Base-by-base conservation (phyloP, 2,797 vertebrate species). In the Parotocinclus haroldoi region DNA sequence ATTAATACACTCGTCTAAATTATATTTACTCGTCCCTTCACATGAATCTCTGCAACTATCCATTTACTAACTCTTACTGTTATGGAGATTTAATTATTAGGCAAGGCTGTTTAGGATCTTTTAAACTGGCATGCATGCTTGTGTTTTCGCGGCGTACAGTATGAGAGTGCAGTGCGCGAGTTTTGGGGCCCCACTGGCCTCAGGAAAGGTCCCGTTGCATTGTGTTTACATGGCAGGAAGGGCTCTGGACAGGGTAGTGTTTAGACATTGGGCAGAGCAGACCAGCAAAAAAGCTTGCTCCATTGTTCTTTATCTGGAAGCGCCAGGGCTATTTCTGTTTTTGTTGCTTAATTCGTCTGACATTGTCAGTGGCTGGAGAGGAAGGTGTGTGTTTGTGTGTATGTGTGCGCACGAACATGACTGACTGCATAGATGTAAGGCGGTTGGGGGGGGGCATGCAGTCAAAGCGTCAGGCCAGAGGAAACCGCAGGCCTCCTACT, bases 231-330 rank as follows among this genome's bases (percentile, higher is more conserved):
- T 73, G 85, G 87, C 88, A 92, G 91, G 91, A 91, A 90, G 87
- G 79, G 78, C 80, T 80, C 82, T 79, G 83, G 81, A 77, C 68
- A 81, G 80, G 84, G 75, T 74, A 78, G 84, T 91, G 90, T 91
- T 91, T 91, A 88, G 88, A 91, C 84, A 85, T 84, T 69, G 82
- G 76, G 83, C 85, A 78, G 85, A 72, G 66, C 17, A 69, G 81
- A 78, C 79, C 80, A 59, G 79, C 78, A 80, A 68, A 83, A 81
- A 69, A 83, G 81, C 84, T 85, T 71, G 50, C 73, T 79, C 86
- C 84, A 92, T 92, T 92, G 90, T 92, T 90, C 89, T 91, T 85
- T 86, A 85, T 90, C 86, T 87, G 90, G 84, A 88, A 87, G 84
- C 86, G 76, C 72, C 80, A 81, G 79, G 80, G 84, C 88, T 91